Percentiles rank a stretch among this genome's conserved stretches.
These are phyloP conservation scores for Dermolepida albohirtum DNA, from an alignment of 2,888 invertebrate species.

Conservation along the genomic window DNA sequence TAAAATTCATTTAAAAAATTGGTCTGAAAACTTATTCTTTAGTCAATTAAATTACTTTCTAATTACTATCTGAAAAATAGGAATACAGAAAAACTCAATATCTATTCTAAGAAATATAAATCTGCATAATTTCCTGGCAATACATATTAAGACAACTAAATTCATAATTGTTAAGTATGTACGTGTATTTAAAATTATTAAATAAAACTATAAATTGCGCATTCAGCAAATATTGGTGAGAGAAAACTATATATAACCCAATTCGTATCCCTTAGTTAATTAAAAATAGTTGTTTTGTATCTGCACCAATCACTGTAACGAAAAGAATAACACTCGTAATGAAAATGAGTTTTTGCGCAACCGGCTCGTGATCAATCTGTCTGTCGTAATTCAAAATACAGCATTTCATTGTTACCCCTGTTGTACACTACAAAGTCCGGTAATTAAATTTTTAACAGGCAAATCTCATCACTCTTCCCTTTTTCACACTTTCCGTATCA, in stretches of 20 bases:
- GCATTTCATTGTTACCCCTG: constrained; percentile 29
- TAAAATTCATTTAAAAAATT: too few relatives aligned
- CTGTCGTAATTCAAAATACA: constrained; percentile 21
- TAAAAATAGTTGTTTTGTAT: constrained; percentile 22
- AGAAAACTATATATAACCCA: constrained; percentile 7
- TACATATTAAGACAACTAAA: too few relatives aligned
- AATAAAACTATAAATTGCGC: too few relatives aligned
- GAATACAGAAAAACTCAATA: too few relatives aligned
- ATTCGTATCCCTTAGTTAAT: constrained; percentile 14
- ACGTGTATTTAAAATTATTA: too few relatives aligned
- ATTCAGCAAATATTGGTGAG: too few relatives aligned
- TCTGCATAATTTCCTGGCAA: too few relatives aligned
- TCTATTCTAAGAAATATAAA: too few relatives aligned
- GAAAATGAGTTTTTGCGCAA: constrained; percentile 28
- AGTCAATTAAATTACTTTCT: too few relatives aligned
- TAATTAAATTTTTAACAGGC: constrained; percentile 47
- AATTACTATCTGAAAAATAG: too few relatives aligned
- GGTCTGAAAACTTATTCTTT: too few relatives aligned
- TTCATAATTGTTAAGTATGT: too few relatives aligned
- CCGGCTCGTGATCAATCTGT: constrained; percentile 32
- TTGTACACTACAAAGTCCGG: constrained; percentile 27
- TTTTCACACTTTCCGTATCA: constrained; percentile 39
- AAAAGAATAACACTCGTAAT: constrained; percentile 24
- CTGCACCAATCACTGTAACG: constrained; percentile 12
- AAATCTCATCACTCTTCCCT: constrained; percentile 42